phyloP scores from a whole-genome alignment of 2,113 vertebrate species.

The Stigmatopora nigra region DNA sequence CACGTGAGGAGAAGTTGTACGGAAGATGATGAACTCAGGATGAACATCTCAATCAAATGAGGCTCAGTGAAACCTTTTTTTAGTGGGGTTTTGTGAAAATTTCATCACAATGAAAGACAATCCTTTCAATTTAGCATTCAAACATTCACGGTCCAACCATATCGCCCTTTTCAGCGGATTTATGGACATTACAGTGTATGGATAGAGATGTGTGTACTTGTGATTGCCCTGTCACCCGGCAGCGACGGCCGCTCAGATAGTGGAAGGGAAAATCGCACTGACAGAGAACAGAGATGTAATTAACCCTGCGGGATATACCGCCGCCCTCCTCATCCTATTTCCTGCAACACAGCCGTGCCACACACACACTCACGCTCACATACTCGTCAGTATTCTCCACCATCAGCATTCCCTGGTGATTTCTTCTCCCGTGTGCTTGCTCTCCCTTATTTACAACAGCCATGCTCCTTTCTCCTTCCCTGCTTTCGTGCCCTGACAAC shows the following conservation, averaged over 20 bases:
- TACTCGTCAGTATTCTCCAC: slow-evolving; percentile 2
- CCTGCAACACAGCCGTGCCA: slow-evolving; percentile 1
- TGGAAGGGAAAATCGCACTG: slow-evolving; percentile 45
- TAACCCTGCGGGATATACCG: slow-evolving; percentile 62
- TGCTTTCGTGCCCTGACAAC: background rate
- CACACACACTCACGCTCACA: background rate
- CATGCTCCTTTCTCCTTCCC: slow-evolving; percentile 2
- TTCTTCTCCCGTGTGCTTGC: slow-evolving; percentile 4
- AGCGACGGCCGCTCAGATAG: slow-evolving; percentile 41
- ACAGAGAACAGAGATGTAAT: slow-evolving; percentile 72
- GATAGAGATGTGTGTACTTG: slow-evolving; percentile 31
- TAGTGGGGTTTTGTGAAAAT: background rate
- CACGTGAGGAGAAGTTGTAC: too few relatives aligned
- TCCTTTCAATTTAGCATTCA: background rate
- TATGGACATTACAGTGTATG: slow-evolving; percentile 8
- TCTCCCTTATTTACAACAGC: slow-evolving; percentile 1
- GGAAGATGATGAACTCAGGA: background rate
- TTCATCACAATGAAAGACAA: background rate
- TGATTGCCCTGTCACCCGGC: slow-evolving; percentile 51
- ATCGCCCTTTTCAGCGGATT: background rate
- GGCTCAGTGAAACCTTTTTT: background rate
- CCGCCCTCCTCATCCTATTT: slow-evolving; percentile 1
- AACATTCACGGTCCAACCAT: background rate
- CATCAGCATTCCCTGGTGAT: slow-evolving; percentile 14
- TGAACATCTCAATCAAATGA: background rate